Percentiles rank a stretch among this genome's conserved stretches.
Evolutionary conservation across 2,797 vertebrate species (phyloP).

Genomic region (Pachyuromys duprasi): DNA sequence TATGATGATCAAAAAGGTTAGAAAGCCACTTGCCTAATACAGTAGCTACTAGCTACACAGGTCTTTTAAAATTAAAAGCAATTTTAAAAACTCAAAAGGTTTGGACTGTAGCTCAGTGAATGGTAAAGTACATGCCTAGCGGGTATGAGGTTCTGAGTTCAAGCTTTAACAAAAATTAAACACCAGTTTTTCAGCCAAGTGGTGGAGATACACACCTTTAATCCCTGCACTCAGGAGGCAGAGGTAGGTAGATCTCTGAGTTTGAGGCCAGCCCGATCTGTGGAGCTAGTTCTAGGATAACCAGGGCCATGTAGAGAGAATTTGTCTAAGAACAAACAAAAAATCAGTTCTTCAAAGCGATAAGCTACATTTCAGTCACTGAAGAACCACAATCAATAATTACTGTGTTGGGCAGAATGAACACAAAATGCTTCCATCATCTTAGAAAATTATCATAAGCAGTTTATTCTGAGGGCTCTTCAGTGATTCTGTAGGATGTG

Average conservation of each 20-base stretch:
- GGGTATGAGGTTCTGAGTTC: not conserved
- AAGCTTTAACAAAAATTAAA: not conserved
- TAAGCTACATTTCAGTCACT: constrained; percentile 46
- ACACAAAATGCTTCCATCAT: not conserved
- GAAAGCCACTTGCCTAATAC: constrained; percentile 37
- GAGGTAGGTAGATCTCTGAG: not conserved
- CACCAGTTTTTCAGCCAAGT: constrained; percentile 4
- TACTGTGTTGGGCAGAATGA: not conserved
- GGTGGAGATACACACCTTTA: not conserved
- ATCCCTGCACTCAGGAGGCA: not conserved
- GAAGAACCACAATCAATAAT: not conserved
- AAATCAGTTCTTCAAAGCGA: constrained; percentile 36
- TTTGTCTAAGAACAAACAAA: not conserved
- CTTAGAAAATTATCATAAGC: not conserved
- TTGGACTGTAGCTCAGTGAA: not conserved
- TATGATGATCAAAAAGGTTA: constrained; percentile 22
- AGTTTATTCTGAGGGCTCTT: constrained; percentile 15
- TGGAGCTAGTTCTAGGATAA: not conserved
- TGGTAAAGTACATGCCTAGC: not conserved
- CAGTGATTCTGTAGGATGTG: not conserved
- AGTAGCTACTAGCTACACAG: not conserved
- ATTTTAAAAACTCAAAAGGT: not conserved
- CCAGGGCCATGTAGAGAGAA: not conserved
- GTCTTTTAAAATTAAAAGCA: constrained; percentile 52
- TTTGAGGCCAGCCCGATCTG: not conserved